Conservation (phyloP, 2,888 invertebrate genomes). For the Apoderus coryli region DNA sequence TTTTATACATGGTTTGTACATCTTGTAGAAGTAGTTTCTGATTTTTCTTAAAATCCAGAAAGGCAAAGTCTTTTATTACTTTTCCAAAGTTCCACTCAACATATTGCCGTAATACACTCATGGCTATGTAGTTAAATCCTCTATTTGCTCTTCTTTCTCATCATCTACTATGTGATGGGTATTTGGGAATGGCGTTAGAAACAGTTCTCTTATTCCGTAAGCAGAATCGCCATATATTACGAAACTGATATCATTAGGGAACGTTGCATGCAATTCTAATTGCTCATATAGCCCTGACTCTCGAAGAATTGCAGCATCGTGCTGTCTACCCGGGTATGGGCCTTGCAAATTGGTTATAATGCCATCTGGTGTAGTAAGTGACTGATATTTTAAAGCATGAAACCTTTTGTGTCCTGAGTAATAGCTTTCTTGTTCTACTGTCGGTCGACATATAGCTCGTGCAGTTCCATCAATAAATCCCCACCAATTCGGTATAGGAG, state of each 20-base stretch:
- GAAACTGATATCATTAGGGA: slow-evolving; percentile 12
- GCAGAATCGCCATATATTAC: slow-evolving; percentile 16
- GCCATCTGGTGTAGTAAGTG: slow-evolving; percentile 17
- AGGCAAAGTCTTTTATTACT: slow-evolving; percentile 14
- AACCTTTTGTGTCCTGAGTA: slow-evolving; percentile 13
- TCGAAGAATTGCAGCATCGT: slow-evolving; percentile 16
- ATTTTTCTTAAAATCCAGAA: too few species aligned
- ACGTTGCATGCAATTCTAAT: slow-evolving; percentile 11
- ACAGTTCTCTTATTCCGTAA: slow-evolving; percentile 14
- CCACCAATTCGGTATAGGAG: slow-evolving; percentile 15
- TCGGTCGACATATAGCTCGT: slow-evolving; percentile 15
- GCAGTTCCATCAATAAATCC: slow-evolving; percentile 14
- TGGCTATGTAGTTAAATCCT: too few species aligned
- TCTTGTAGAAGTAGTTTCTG: too few species aligned
- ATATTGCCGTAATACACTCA: slow-evolving; percentile 13
- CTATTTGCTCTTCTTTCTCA: too few species aligned
- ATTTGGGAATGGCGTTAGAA: slow-evolving; percentile 13
- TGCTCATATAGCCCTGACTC: slow-evolving; percentile 14
- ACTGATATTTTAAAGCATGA: slow-evolving; percentile 18
- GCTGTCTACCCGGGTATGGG: slow-evolving; percentile 14
- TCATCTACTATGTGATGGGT: too few species aligned
- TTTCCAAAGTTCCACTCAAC: slow-evolving; percentile 17
- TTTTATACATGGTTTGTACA: too few species aligned
- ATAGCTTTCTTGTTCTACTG: slow-evolving; percentile 10
- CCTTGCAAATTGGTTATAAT: slow-evolving; percentile 15